Percentiles rank a stretch among this genome's conserved stretches.
Conservation (phyloP, 1,140 invertebrate genomes). For the Heliconius eleuchia region DNA sequence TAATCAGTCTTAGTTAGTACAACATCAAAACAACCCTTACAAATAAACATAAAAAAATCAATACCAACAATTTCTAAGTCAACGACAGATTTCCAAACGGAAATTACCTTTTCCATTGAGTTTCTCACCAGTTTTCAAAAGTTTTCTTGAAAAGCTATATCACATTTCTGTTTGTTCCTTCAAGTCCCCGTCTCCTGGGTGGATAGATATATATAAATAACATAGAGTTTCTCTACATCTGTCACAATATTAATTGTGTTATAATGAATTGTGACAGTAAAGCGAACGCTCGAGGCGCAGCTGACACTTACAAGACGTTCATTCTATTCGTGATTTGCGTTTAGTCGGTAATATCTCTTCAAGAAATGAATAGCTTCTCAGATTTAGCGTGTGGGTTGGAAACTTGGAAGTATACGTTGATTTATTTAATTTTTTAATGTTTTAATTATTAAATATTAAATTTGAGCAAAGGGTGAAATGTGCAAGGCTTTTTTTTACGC, state of each 20-base stretch:
- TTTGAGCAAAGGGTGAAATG: too few species aligned
- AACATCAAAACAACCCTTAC: too few species aligned
- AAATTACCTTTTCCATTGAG: background rate
- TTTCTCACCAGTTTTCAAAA: background rate
- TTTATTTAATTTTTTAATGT: background rate
- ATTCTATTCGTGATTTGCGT: constrained; percentile 15
- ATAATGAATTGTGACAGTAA: constrained; percentile 45
- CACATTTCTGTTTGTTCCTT: background rate
- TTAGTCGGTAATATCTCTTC: background rate
- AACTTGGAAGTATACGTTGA: background rate
- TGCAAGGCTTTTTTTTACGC: too few species aligned
- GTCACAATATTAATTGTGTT: constrained; percentile 47
- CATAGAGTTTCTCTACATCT: constrained; percentile 17
- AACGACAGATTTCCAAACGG: background rate
- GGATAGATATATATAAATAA: constrained; percentile 9
- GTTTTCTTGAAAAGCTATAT: background rate
- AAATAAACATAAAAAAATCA: background rate
- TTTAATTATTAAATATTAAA: background rate
- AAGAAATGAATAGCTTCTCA: background rate
- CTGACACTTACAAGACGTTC: constrained; percentile 26
- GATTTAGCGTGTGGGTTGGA: background rate
- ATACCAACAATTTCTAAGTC: background rate
- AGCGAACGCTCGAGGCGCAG: constrained; percentile 19
- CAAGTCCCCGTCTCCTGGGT: background rate
- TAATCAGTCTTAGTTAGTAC: too few species aligned